Conservation (phyloP, 2,113 vertebrate species). For the Ceyx cyanopectus region DNA sequence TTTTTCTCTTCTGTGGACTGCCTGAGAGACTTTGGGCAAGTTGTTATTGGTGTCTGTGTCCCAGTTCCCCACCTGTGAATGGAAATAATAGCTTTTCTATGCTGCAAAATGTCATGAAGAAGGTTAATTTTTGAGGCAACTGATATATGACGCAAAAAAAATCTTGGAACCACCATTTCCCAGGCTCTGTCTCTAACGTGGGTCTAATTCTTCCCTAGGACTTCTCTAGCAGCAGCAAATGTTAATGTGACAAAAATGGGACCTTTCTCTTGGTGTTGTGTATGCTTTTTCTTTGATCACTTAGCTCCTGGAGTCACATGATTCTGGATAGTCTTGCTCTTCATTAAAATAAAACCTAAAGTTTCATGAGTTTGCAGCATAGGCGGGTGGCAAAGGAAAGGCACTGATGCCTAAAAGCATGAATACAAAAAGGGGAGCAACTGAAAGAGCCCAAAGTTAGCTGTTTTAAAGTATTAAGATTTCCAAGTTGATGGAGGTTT, state of each 20-base stretch:
- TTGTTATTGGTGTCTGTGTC: neutral
- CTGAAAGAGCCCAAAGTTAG: neutral
- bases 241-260: neutral
- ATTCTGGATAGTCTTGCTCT: neutral
- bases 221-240: neutral
- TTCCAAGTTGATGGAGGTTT: neutral
- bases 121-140: neutral
- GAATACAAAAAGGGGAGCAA: neutral
- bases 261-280: neutral
- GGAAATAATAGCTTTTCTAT: neutral
- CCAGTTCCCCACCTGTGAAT: neutral
- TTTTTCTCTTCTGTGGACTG: neutral
- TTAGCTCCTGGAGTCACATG: neutral
- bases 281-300: neutral
- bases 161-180: neutral
- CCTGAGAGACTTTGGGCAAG: neutral
- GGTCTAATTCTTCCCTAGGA: neutral
- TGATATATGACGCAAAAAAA: neutral
- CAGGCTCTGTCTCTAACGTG: neutral
- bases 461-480: neutral
- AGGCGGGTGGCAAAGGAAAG: neutral
- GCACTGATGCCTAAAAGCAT: neutral
- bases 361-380: neutral
- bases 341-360: conserved; percentile 14
- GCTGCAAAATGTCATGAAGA: neutral